phyloP scores from a whole-genome alignment of 37 sponge, comb jelly and placozoan species.

The Cladorhizidae sp. region DNA sequence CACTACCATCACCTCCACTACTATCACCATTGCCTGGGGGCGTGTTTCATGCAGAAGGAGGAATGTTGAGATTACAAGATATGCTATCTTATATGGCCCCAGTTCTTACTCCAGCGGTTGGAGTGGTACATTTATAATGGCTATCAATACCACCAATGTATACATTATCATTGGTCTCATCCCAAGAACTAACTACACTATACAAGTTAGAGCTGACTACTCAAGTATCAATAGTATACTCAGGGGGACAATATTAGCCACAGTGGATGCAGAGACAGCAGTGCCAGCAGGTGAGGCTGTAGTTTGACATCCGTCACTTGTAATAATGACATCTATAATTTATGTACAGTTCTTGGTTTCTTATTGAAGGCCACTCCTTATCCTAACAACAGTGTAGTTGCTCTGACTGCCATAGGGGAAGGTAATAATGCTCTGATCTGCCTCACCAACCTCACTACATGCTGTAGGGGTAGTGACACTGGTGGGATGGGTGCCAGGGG shows the following conservation, averaged over 20 bases:
- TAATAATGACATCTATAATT: neutral
- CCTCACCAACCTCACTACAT: too few relatives aligned
- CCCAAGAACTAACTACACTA: constrained; percentile 17
- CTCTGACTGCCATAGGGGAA: too few relatives aligned
- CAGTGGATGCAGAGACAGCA: neutral
- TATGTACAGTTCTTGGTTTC: neutral
- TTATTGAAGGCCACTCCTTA: too few relatives aligned
- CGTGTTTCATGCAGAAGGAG: neutral
- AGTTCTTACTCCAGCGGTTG: neutral
- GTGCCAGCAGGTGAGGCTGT: too few relatives aligned
- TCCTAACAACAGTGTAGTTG: too few relatives aligned
- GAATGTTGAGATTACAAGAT: constrained; percentile 28
- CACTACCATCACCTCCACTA: too few relatives aligned
- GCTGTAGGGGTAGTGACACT: too few relatives aligned
- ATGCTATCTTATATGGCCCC: neutral
- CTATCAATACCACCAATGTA: neutral
- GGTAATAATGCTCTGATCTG: too few relatives aligned
- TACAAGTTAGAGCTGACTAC: constrained; percentile 7
- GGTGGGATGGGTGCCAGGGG: too few relatives aligned
- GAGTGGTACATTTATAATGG: neutral
- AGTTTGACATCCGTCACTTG: neutral
- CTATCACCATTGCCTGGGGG: constrained; percentile 22
- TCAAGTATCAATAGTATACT: neutral
- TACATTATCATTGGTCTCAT: constrained; percentile 12
- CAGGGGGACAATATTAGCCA: too few relatives aligned